Percentiles rank a stretch among this genome's conserved stretches.
Conservation (phyloP, 2,797 vertebrate genomes). For the Takifugu rubripes region DNA sequence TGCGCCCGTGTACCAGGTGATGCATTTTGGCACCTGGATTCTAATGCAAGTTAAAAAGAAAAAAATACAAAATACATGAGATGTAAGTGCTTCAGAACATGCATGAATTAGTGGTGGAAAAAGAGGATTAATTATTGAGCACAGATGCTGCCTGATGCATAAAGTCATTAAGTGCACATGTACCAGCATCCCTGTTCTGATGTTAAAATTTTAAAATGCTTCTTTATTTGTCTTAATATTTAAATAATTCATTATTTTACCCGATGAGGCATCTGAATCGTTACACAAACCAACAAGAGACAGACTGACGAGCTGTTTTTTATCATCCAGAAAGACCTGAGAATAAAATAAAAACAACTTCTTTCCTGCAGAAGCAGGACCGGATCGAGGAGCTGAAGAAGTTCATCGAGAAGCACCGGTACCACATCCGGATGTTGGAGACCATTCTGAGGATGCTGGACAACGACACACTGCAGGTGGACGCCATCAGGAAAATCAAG, state of each 20-base stretch:
- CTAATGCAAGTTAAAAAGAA: background rate
- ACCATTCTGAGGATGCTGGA: constrained; percentile 92
- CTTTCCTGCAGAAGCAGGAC: constrained; percentile 81
- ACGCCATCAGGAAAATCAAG: constrained; percentile 88
- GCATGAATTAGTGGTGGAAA: constrained; percentile 10
- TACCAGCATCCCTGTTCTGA: background rate
- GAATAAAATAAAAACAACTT: background rate
- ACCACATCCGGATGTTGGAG: constrained; percentile 89
- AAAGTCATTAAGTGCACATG: constrained; percentile 22
- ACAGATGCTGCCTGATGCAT: constrained; percentile 19
- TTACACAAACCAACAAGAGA: background rate
- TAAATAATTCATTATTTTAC: background rate
- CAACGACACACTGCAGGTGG: constrained; percentile 90
- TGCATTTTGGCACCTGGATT: background rate
- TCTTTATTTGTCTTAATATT: constrained; percentile 16
- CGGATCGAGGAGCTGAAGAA: constrained; percentile 88
- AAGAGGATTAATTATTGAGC: constrained; percentile 52
- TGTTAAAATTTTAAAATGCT: constrained; percentile 27
- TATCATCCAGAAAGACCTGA: background rate
- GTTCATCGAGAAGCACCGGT: constrained; percentile 85
- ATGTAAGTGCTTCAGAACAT: constrained; percentile 1
- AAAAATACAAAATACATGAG: background rate
- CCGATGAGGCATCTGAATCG: background rate
- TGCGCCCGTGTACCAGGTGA: background rate
- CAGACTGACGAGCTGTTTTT: background rate